Evolutionary conservation across 1,140 invertebrate genomes (phyloP), one percentile per base, ranked within the genome.

Genomic region (Hycleus phaleratus): DNA sequence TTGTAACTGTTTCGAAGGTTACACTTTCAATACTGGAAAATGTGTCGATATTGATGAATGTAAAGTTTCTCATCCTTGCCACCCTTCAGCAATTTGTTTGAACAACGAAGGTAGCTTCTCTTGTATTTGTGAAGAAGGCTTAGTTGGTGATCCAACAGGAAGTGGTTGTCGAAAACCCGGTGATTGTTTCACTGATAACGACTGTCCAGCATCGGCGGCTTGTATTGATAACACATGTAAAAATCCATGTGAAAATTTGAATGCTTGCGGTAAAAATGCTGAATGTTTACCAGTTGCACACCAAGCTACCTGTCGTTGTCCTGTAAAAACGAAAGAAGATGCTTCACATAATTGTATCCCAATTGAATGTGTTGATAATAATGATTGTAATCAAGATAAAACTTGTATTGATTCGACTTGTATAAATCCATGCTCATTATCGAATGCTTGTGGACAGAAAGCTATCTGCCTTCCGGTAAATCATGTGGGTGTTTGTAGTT

Each of bases 1-100:
- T 2, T 95, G 92, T 64, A 77, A 80, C 38, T 95, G 93, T 74
- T 78, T 82, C 58, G 68, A 80, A 38, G 92, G 92, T 26, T 95
- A 84, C 66, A 75, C 81, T 24, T 72, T 88, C 26, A 68, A 77
- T 12, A 81, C 82, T 54, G 82, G 83, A 46, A 80, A 79, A 26
- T 95, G 92, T 70, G 78, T 82, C 51, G 91, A 95, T 74, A 76
- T 92, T 26, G 81, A 95, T 66, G 91, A 95, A 74, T 95, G 92
- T 70, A 56, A 75, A 1, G 70, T 75, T n/a, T 76, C 76, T 6
- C 79, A 81, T 50, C 89, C 90, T 18, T 95, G 92, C 68, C 90
- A 92, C 63, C 59, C 80, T 38, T 83, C 87, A 49, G 88, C 91
- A 11, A 71, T 81, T 45, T 93, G 91, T 68, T 75, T 84, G 62